Percentiles rank a stretch among this genome's conserved stretches.
Conservation (phyloP, 2,888 invertebrate species). For the Hemicrepidius hirtus region DNA sequence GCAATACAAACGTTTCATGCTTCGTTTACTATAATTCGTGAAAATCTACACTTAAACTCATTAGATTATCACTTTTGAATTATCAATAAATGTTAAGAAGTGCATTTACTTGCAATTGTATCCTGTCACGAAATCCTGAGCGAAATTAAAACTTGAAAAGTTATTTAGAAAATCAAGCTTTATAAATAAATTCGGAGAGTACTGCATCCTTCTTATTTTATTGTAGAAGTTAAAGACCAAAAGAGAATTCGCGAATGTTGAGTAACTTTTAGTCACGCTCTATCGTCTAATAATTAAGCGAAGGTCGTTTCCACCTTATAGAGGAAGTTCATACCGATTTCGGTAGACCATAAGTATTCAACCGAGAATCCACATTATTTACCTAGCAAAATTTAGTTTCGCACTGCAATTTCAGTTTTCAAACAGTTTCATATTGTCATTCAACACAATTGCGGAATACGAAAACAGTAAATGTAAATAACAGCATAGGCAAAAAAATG, state of each 20-base stretch:
- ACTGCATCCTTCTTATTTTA: not conserved
- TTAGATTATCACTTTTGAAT: too few relatives aligned
- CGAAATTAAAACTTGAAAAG: too few relatives aligned
- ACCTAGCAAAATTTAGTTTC: not conserved
- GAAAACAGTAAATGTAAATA: too few relatives aligned
- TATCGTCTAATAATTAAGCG: slow-evolving; percentile 12
- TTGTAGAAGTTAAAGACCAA: not conserved
- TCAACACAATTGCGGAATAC: too few relatives aligned
- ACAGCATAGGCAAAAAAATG: too few relatives aligned
- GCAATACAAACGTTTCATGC: too few relatives aligned
- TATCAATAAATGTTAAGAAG: too few relatives aligned
- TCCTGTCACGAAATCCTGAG: too few relatives aligned
- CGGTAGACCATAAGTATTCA: slow-evolving; percentile 14
- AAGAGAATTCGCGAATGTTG: not conserved
- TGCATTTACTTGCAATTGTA: too few relatives aligned
- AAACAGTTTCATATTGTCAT: too few relatives aligned
- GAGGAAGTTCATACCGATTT: slow-evolving; percentile 1
- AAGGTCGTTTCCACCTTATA: slow-evolving; percentile 17
- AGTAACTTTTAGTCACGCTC: not conserved
- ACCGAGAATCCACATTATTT: not conserved
- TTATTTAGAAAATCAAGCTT: not conserved
- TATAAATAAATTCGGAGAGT: not conserved
- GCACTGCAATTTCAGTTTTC: not conserved
- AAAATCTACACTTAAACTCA: too few relatives aligned
- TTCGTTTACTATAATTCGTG: too few relatives aligned